Conservation (phyloP, 2,113 vertebrate genomes). For the Clarias macrocephalus region DNA sequence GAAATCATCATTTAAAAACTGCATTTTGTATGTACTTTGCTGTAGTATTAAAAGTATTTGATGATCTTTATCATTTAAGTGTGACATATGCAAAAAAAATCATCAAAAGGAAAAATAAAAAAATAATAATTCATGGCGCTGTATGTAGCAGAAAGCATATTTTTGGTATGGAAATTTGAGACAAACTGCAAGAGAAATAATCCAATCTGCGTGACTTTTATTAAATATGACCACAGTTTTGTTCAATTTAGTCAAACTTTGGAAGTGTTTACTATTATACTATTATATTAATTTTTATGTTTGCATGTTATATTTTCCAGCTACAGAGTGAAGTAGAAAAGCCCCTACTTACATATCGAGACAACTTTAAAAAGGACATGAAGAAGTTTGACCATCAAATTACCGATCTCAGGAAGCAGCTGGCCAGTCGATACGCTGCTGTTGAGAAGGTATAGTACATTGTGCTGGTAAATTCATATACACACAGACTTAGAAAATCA, state of each 20-base stretch:
- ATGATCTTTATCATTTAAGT: too few relatives aligned
- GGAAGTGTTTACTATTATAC: too few relatives aligned
- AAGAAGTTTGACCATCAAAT: slow-evolving; percentile 97
- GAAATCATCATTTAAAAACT: too few relatives aligned
- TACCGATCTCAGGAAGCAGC: slow-evolving; percentile 88
- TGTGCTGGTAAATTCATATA: neutral
- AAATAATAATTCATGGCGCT: too few relatives aligned
- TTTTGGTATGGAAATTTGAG: neutral
- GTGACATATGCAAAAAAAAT: too few relatives aligned
- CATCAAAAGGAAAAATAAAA: too few relatives aligned
- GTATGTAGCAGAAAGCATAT: neutral
- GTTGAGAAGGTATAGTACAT: slow-evolving; percentile 83
- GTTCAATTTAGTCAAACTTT: neutral
- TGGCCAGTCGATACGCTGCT: slow-evolving; percentile 81
- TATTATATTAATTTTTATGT: neutral
- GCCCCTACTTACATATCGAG: slow-evolving; percentile 88
- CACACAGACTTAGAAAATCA: neutral
- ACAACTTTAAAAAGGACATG: slow-evolving; percentile 99
- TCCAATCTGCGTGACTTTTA: neutral
- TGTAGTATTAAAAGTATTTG: too few relatives aligned
- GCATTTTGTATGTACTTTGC: too few relatives aligned
- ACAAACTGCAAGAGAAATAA: neutral
- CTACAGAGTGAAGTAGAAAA: slow-evolving; percentile 98
- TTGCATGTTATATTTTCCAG: slow-evolving; percentile 64
- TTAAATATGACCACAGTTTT: neutral